Base-by-base conservation (phyloP, 2,888 invertebrate species). In the Tiliacea aurago region DNA sequence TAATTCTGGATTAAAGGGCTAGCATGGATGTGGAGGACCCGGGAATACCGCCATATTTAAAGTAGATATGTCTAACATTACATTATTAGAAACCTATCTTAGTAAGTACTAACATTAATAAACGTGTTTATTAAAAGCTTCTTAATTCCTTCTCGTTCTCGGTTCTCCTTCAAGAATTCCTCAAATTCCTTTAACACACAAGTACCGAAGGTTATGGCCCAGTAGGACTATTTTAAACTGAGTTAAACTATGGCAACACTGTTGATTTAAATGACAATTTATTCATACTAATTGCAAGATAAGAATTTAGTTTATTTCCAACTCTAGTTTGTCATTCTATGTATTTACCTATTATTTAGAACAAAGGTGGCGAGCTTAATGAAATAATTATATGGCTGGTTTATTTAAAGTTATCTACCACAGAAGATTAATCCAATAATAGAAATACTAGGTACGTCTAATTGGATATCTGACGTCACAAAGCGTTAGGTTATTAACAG, bases 1-100 rank as follows among this genome's bases (percentile, higher is more conserved):
- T 84, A 64, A 78, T 84, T 79, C 59, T 56, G 71, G 62, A 70
- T 80, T 67, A 76, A 86, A 86, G 85, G 87, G 85, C 81, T 81
- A 81, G 71, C 62, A 37, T 75, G 69, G 62, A 84, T 56, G 37
- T 58, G 53, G 68, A n/a, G 45, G 20, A 28, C 28, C 15, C 45
- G 41, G n/a, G 2, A 4, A 37, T 49, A 15, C 20, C 13, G 11
- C 2, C 4, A 15, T 56, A 45, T 68, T 65, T 47, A 20, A 79
- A 33, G 10, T n/a, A 20, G 20, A 15, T n/a, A 45, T 28, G 20
- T 23, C 20, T 4, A 20, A 70, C 10, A 41, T 2, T 20, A 43
- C n/a, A 2, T 66, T 37, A 51, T 51, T 23, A 37, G n/a, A 49
- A 64, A 49, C 49, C n/a, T 63, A n/a, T 37, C 1, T 18, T 15